Evolutionary conservation across 2,797 vertebrate genomes (phyloP).

Genomic region (Sardinella longiceps): DNA sequence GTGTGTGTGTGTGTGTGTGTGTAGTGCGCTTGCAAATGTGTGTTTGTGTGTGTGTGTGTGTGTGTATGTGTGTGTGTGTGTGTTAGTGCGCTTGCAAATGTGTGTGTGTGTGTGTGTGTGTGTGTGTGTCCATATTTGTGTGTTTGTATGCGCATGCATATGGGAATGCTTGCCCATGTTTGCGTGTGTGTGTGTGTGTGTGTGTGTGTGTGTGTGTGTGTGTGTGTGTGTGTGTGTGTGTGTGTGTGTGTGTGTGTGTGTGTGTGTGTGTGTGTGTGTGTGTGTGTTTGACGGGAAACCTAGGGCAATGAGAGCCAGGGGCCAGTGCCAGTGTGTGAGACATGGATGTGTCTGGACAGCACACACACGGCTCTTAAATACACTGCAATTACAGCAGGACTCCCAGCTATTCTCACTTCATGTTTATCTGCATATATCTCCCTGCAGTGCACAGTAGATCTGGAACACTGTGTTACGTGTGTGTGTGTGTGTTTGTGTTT

Average conservation of each 20-base stretch:
- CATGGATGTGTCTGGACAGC: conserved; percentile 69
- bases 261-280: background rate
- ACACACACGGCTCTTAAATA: conserved; percentile 75
- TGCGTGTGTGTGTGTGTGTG: background rate
- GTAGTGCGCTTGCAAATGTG: background rate
- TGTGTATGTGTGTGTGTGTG: no score
- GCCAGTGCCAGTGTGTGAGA: conserved; percentile 60
- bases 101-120: no score
- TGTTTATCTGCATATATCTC: background rate
- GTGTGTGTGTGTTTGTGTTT: conserved; percentile 39
- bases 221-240: background rate
- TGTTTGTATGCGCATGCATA: background rate
- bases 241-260: background rate
- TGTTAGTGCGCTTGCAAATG: no score
- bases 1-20: background rate
- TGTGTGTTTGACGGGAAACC: background rate
- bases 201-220: background rate
- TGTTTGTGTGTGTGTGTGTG: no score
- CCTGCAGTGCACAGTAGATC: no score
- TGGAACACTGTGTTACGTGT: conserved; percentile 56
- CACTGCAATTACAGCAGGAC: conserved; percentile 69
- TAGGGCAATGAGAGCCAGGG: conserved; percentile 26
- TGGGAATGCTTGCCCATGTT: no score
- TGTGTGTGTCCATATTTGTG: background rate
- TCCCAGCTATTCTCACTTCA: conserved; percentile 35